A percentile compares a stretch with the other conserved stretches of the same genome.
phyloP scores from a whole-genome alignment of 2,888 invertebrate species.

The Caenorhabditis doughertyi region DNA sequence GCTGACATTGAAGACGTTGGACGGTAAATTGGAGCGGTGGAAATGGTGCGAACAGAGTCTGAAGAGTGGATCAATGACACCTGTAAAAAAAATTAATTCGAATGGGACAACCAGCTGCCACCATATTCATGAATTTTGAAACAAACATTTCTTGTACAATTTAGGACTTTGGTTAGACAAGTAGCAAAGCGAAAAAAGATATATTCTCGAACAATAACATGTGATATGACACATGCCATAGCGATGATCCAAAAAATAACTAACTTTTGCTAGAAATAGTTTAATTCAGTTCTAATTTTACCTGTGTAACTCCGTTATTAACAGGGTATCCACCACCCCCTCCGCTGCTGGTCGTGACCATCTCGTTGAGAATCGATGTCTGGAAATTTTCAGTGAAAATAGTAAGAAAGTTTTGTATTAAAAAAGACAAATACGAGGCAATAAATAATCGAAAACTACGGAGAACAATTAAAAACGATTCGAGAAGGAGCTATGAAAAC shows the following conservation, averaged over 20 bases:
- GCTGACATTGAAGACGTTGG: slow-evolving; percentile 43
- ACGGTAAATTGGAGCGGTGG: slow-evolving; percentile 28
- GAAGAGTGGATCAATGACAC: slow-evolving; percentile 69
- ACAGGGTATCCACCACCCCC: slow-evolving; percentile 34
- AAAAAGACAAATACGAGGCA: too few species aligned
- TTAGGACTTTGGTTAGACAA: too few species aligned
- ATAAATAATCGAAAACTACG: neutral
- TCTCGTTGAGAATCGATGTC: slow-evolving; percentile 47
- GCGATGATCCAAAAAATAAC: slow-evolving; percentile 8
- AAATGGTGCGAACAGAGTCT: slow-evolving; percentile 57
- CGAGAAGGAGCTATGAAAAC: too few species aligned
- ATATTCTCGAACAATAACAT: neutral
- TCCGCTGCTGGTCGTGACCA: slow-evolving; percentile 58
- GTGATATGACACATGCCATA: neutral
- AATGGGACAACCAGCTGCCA: neutral
- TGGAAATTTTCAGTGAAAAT: slow-evolving; percentile 10
- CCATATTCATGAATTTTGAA: slow-evolving; percentile 3
- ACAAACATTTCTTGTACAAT: too few species aligned
- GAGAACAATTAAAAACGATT: too few species aligned
- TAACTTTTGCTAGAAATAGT: neutral
- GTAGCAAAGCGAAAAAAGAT: too few species aligned
- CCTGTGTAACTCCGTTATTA: slow-evolving; percentile 40
- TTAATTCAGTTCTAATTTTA: slow-evolving; percentile 6
- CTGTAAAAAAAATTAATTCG: slow-evolving; percentile 34
- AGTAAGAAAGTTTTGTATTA: neutral